Conservation (phyloP, 1,140 invertebrate species). For the Mycetomoellerius zeteki region DNA sequence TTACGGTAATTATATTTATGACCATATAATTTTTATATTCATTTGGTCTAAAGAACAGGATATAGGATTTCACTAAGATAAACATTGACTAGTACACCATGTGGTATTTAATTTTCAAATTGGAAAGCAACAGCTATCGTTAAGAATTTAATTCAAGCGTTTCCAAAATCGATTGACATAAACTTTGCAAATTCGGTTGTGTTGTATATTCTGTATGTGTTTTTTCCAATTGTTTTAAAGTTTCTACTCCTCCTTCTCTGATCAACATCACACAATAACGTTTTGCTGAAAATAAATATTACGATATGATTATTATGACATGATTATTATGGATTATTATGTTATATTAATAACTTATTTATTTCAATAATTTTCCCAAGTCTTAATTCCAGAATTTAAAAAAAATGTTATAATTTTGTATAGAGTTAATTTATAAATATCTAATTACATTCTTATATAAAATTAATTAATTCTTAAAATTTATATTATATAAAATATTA, state of each 20-base stretch:
- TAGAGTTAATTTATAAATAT: too few species aligned
- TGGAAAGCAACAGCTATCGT: slow-evolving; percentile 71
- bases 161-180: slow-evolving; percentile 86
- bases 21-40: slow-evolving; percentile 66
- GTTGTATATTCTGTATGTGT: slow-evolving; percentile 81
- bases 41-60: slow-evolving; percentile 75
- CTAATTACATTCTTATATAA: not conserved
- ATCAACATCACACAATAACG: slow-evolving; percentile 92
- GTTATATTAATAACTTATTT: not conserved
- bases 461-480: slow-evolving; percentile 9
- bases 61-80: slow-evolving; percentile 71
- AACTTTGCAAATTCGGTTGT: slow-evolving; percentile 83
- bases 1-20: slow-evolving; percentile 64
- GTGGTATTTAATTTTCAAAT: slow-evolving; percentile 71
- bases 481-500: slow-evolving; percentile 25
- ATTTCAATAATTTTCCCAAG: not conserved
- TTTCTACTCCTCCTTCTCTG: slow-evolving; percentile 89
- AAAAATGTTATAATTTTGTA: too few species aligned
- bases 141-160: slow-evolving; percentile 84
- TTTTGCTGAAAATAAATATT: slow-evolving; percentile 87
- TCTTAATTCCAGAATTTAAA: not conserved
- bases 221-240: slow-evolving; percentile 86
- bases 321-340: slow-evolving; percentile 4
- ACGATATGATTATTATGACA: slow-evolving; percentile 6
- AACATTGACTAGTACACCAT: slow-evolving; percentile 85